Conservation (phyloP, 2,888 invertebrate species). For the Syritta pipiens region DNA sequence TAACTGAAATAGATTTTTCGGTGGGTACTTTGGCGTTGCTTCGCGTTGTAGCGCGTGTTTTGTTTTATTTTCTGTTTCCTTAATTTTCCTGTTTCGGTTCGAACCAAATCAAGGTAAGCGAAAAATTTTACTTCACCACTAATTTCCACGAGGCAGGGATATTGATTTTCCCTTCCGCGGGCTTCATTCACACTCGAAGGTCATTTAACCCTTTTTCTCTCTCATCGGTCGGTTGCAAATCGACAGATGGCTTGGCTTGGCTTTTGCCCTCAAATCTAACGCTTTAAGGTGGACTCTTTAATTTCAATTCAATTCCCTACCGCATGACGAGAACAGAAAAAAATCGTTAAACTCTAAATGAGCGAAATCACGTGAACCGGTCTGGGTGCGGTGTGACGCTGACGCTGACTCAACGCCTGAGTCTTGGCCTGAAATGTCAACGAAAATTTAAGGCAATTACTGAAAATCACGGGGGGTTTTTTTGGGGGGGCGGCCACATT, state of each 20-base stretch:
- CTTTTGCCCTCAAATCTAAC: not conserved
- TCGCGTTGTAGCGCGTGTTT: slow-evolving; percentile 36
- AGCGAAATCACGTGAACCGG: slow-evolving; percentile 51
- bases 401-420: slow-evolving; percentile 48
- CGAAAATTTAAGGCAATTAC: slow-evolving; percentile 54
- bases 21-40: slow-evolving; percentile 36
- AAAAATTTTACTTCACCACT: slow-evolving; percentile 31
- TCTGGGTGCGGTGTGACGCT: slow-evolving; percentile 45
- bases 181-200: slow-evolving; percentile 12
- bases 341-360: slow-evolving; percentile 41
- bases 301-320: not conserved
- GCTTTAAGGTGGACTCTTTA: not conserved
- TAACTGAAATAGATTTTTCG: slow-evolving; percentile 56
- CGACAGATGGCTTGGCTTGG: not conserved
- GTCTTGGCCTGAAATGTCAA: slow-evolving; percentile 56
- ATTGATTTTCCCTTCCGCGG: slow-evolving; percentile 24
- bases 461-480: slow-evolving; percentile 11
- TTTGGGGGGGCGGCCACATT: slow-evolving; percentile 17
- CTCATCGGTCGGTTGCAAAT: not conserved
- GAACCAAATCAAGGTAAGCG: slow-evolving; percentile 43
- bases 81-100: not conserved
- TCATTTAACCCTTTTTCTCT: slow-evolving; percentile 31
- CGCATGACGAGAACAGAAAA: not conserved
- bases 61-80: slow-evolving; percentile 1
- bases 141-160: slow-evolving; percentile 29